Conservation (phyloP, 2,797 vertebrate species). For the Smutsia gigantea region DNA sequence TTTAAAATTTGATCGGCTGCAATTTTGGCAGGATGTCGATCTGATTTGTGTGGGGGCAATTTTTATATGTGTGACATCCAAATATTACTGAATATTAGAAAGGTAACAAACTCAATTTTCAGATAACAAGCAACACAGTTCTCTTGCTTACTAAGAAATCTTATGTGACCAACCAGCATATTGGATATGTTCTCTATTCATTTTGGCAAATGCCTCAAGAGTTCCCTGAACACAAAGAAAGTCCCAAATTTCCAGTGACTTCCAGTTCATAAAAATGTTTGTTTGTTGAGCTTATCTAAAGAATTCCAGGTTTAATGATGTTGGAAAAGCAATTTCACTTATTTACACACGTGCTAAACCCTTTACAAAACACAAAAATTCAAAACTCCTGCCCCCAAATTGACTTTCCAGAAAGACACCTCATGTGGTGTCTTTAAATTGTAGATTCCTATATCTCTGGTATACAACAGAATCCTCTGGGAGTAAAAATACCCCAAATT, state of each 20-base stretch:
- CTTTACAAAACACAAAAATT: not conserved
- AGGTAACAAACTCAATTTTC: not conserved
- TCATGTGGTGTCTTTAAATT: not conserved
- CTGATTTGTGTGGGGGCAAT: not conserved
- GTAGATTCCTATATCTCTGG: not conserved
- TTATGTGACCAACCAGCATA: not conserved
- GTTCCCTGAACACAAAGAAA: slow-evolving; percentile 14
- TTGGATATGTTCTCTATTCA: not conserved
- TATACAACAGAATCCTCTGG: not conserved
- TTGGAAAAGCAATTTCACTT: not conserved
- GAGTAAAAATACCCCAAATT: not conserved
- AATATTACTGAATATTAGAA: not conserved
- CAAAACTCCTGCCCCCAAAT: not conserved
- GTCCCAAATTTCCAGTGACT: not conserved
- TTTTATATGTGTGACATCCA: not conserved
- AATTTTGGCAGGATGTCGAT: not conserved
- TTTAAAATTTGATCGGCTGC: not conserved
- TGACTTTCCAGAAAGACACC: not conserved
- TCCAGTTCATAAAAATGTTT: not conserved
- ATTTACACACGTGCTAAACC: not conserved
- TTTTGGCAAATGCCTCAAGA: not conserved
- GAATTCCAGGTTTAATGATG: not conserved
- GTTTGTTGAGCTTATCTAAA: not conserved
- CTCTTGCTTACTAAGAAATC: slow-evolving; percentile 9
- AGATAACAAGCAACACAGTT: not conserved